Evolutionary conservation across 2,797 vertebrate genomes (phyloP).

Genomic region (Takifugu ocellatus): DNA sequence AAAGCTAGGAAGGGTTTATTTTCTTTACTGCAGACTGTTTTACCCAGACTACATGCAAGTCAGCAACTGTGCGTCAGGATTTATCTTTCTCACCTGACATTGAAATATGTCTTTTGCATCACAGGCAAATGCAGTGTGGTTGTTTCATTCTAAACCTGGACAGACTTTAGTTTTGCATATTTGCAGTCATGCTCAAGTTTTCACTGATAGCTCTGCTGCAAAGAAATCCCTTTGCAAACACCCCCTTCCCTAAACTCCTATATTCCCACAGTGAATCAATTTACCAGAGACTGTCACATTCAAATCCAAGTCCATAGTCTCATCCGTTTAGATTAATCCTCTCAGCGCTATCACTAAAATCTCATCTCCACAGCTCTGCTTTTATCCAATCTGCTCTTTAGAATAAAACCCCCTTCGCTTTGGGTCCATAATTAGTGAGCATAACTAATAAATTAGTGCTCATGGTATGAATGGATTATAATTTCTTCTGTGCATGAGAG

Average conservation of each 20-base stretch:
- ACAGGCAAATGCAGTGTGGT: no score
- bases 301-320: conserved; percentile 39
- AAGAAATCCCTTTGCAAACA: conserved; percentile 15
- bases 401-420: conserved; percentile 24
- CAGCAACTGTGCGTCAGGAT: no score
- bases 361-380: conserved; percentile 32
- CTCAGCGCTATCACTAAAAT: conserved; percentile 33
- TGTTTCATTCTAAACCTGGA: background rate
- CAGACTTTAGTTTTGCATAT: background rate
- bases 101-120: no score
- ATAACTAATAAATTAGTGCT: conserved; percentile 42
- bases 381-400: conserved; percentile 49
- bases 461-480: conserved; percentile 30
- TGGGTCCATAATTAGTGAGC: conserved; percentile 29
- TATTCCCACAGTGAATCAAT: conserved; percentile 9
- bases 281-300: conserved; percentile 29
- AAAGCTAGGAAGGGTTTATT: background rate
- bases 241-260: no score
- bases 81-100: no score
- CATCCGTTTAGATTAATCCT: conserved; percentile 46
- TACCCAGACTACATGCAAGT: no score
- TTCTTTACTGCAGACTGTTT: no score
- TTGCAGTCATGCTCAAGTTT: conserved; percentile 7
- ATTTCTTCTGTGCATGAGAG: conserved; percentile 32
- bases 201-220: conserved; percentile 11